Evolutionary conservation across 1,140 invertebrate genomes (phyloP).

Genomic region (Drosophila bipectinata): DNA sequence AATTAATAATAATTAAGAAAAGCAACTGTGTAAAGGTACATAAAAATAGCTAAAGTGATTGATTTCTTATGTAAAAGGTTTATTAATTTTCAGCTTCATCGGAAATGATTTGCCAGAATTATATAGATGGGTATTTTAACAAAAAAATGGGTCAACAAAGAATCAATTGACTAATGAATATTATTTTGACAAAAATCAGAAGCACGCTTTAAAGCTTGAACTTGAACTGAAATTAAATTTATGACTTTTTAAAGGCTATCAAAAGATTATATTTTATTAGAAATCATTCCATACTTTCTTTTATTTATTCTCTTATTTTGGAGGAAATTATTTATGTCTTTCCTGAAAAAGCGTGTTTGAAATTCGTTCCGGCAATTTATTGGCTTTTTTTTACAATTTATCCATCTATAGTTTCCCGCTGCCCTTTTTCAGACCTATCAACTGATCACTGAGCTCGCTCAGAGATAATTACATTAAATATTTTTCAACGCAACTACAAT

Average conservation of each 20-base stretch:
- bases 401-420: constrained; percentile 30
- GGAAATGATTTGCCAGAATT: constrained; percentile 30
- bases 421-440: constrained; percentile 28
- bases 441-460: constrained; percentile 20
- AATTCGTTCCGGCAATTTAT: constrained; percentile 36
- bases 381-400: constrained; percentile 19
- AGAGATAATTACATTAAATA: constrained; percentile 47
- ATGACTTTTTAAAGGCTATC: constrained; percentile 7
- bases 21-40: constrained; percentile 9
- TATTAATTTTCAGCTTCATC: constrained; percentile 5
- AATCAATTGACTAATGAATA: constrained; percentile 9
- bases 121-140: background rate
- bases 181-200: constrained; percentile 1
- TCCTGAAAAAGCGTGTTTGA: constrained; percentile 1
- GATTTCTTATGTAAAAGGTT: constrained; percentile 14
- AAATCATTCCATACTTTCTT: background rate
- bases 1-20: constrained; percentile 45
- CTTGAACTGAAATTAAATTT: constrained; percentile 20
- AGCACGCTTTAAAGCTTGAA: constrained; percentile 5
- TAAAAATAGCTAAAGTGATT: constrained; percentile 18
- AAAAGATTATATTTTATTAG: background rate
- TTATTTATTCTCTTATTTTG: background rate
- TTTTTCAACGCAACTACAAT: constrained; percentile 36
- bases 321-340: background rate
- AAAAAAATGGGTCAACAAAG: constrained; percentile 29